Percentiles rank a stretch among this genome's conserved stretches.
These are phyloP conservation scores for Cossypha niveicapilla DNA, from an alignment of 2,797 vertebrate species.

Conservation along the genomic window DNA sequence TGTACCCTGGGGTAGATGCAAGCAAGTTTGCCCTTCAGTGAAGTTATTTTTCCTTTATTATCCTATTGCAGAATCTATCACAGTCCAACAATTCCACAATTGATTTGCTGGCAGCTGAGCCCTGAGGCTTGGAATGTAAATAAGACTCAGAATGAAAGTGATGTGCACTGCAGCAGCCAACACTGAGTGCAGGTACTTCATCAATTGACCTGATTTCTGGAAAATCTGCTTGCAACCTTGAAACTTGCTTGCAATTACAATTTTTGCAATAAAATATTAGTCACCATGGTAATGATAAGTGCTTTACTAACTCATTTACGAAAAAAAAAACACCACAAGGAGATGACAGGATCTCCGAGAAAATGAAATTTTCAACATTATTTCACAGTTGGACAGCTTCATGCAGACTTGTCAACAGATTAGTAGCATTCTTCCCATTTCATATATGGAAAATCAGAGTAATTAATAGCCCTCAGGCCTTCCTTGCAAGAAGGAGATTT, in stretches of 20 bases:
- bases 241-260: conserved; percentile 43
- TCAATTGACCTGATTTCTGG: conserved; percentile 53
- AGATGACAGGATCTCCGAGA: conserved; percentile 36
- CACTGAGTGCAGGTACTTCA: conserved; percentile 44
- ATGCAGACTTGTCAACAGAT: conserved; percentile 56
- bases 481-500: conserved; percentile 23
- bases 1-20: background rate
- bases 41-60: conserved; percentile 49
- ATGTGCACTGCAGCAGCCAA: conserved; percentile 21
- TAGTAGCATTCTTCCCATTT: conserved; percentile 35
- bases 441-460: conserved; percentile 29
- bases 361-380: conserved; percentile 59
- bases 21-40: conserved; percentile 26
- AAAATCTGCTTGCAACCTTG: conserved; percentile 29
- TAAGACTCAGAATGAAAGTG: conserved; percentile 39
- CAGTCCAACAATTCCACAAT: conserved; percentile 45
- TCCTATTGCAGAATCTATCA: conserved; percentile 26
- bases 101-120: conserved; percentile 45
- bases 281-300: conserved; percentile 60
- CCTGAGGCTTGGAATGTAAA: conserved; percentile 58
- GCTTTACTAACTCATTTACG: conserved; percentile 24
- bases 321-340: background rate
- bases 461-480: conserved; percentile 52
- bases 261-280: conserved; percentile 62
- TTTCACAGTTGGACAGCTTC: conserved; percentile 56